Base-by-base conservation (phyloP, 2,113 vertebrate species). In the Pogona vitticeps region DNA sequence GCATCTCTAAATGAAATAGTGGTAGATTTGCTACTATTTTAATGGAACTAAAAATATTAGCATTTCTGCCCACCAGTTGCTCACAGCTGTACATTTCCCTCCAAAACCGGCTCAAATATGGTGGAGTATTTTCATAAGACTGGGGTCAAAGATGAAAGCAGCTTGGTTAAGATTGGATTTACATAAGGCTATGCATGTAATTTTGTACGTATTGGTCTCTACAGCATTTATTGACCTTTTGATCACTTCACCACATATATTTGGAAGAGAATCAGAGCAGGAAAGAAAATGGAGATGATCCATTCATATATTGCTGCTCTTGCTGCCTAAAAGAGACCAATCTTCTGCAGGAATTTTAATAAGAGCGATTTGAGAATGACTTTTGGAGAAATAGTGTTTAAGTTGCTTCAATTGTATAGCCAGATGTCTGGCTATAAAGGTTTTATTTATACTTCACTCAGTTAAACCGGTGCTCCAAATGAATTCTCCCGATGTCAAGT, bases 261-360 rank as follows among this genome's bases (percentile, higher is more conserved):
- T 65, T 77, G 73, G 61, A 85, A 85, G 18, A 77, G 56, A 68
- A 56, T 36, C 71, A 67, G 73, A 84, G 28, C 31, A 84, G 68
- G 56, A 84, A 76, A 33, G 72, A 46, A 63, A 31, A 67, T 52
- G 83, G 59, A 33, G 83, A 67, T 76, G 73, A 36, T 77, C 61
- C 83, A 76, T 85, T 85, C 83, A 68, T 36, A 1, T 6, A 86
- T 56, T 52, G 15, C 1, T 20, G 2, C 14, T 36, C 28, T 1
- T 3, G 86, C 79, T 28, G 3, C 9, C 31, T 9, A 10, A 77
- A 68, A 88, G 75, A 86, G 1, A 2, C 79, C n/a, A 26, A 33
- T 88, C 65, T 90, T 63, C 78, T 36, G 52, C 76, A 85, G 84
- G 84, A 89, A 56, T 91, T 93, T 94, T 90, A 82, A 21, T 67